phyloP scores from a whole-genome alignment of 2,888 invertebrate species.

The Meiosimyza platycephala region DNA sequence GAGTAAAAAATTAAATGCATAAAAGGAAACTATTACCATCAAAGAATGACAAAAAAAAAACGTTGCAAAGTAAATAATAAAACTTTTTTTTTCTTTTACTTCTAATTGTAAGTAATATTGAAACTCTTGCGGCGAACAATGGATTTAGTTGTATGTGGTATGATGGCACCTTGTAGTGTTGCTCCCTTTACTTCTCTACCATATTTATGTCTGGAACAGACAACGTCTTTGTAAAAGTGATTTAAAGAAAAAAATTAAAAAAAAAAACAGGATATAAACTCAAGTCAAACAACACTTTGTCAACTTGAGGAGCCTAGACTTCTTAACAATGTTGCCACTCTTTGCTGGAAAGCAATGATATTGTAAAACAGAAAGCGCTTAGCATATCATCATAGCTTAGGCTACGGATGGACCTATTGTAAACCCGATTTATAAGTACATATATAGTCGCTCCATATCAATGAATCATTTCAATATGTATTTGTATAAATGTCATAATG shows the following conservation, averaged over 20 bases:
- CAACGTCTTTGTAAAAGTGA: constrained; percentile 3
- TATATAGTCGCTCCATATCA: too few relatives aligned
- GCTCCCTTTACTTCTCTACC: constrained; percentile 5
- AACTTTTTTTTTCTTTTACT: not conserved
- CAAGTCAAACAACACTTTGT: constrained; percentile 16
- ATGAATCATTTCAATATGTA: too few relatives aligned
- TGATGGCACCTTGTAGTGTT: constrained; percentile 1
- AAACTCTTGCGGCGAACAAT: constrained; percentile 14
- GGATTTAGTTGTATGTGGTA: constrained; percentile 13
- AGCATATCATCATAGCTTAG: too few relatives aligned
- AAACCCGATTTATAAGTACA: too few relatives aligned
- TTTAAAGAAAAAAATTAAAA: not conserved
- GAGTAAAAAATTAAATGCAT: not conserved
- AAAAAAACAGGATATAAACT: not conserved
- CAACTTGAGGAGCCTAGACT: not conserved
- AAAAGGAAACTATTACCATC: constrained; percentile 4
- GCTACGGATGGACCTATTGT: too few relatives aligned
- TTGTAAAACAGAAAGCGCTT: too few relatives aligned
- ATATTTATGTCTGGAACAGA: constrained; percentile 9
- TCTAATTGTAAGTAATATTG: constrained; percentile 1
- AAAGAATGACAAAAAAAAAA: constrained; percentile 4
- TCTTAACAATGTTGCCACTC: constrained; percentile 14
- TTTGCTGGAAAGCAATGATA: not conserved
- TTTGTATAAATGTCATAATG: too few relatives aligned
- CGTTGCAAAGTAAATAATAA: not conserved